phyloP scores from a whole-genome alignment of 2,797 vertebrate species.

The Microhierax caerulescens region DNA sequence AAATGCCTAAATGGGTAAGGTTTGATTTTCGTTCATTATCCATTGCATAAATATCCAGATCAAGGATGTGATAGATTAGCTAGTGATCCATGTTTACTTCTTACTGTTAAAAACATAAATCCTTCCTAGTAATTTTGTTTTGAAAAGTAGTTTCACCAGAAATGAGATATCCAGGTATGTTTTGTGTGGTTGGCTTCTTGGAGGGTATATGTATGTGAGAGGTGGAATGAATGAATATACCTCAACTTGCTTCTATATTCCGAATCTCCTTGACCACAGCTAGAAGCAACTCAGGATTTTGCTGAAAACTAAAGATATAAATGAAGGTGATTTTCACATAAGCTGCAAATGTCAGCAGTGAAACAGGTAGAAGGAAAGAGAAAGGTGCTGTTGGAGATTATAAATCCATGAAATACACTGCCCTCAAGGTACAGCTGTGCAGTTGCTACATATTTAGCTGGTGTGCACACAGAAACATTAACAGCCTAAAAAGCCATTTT shows the following conservation, averaged over 20 bases:
- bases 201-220: not conserved
- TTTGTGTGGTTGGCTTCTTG: not conserved
- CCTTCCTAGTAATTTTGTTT: not conserved
- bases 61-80: not conserved
- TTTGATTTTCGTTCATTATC: not conserved
- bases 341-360: not conserved
- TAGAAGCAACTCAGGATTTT: not conserved
- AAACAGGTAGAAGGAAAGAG: not conserved
- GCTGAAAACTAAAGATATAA: not conserved
- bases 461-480: not conserved
- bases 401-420: not conserved
- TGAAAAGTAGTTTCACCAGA: not conserved
- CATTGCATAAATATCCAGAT: not conserved
- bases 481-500: not conserved
- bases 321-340: not conserved
- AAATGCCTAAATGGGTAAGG: constrained; percentile 85
- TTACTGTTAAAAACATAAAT: not conserved
- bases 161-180: not conserved
- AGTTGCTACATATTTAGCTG: not conserved
- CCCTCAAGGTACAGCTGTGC: not conserved
- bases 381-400: not conserved
- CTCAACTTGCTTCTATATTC: not conserved
- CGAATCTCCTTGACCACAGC: not conserved
- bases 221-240: not conserved
- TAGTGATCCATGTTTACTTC: not conserved